Evolutionary conservation across 2,888 invertebrate genomes (phyloP).

Genomic region (Xanthia togata): DNA sequence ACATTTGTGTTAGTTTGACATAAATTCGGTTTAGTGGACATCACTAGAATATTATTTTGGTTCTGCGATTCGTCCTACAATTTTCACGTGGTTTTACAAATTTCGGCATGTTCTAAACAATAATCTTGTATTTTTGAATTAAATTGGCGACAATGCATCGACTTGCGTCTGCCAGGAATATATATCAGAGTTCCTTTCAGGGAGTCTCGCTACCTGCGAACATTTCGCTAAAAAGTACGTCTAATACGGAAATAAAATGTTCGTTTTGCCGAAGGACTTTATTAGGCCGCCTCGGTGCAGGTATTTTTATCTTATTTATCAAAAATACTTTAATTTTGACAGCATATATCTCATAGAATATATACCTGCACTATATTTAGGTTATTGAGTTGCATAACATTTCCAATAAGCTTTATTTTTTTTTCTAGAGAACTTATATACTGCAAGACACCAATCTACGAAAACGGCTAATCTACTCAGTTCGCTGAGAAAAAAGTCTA

Average conservation of each 20-base stretch:
- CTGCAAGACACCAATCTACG: constrained; percentile 84
- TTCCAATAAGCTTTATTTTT: constrained; percentile 50
- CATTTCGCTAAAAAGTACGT: constrained; percentile 71
- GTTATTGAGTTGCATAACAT: constrained; percentile 85
- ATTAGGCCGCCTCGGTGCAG: constrained; percentile 78
- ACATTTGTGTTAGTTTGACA: constrained; percentile 24
- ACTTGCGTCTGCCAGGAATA: constrained; percentile 82
- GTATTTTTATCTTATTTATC: constrained; percentile 67
- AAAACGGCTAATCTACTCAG: constrained; percentile 82
- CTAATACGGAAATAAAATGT: constrained; percentile 83
- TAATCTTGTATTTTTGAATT: constrained; percentile 69
- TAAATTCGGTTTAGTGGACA: constrained; percentile 28
- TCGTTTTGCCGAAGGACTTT: constrained; percentile 85
- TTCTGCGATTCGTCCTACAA: constrained; percentile 68
- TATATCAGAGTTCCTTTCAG: constrained; percentile 84
- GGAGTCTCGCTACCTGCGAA: constrained; percentile 75
- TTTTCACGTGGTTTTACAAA: constrained; percentile 83
- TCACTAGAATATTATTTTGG: constrained; percentile 70
- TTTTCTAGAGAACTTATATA: constrained; percentile 80
- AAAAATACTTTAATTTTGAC: neutral
- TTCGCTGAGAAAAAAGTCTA: constrained; percentile 84
- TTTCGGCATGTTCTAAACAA: constrained; percentile 77
- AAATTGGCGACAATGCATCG: constrained; percentile 84
- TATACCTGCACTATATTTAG: constrained; percentile 49
- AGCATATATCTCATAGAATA: neutral